Base-by-base conservation (phyloP, 2,797 vertebrate genomes). In the Nasua narica region DNA sequence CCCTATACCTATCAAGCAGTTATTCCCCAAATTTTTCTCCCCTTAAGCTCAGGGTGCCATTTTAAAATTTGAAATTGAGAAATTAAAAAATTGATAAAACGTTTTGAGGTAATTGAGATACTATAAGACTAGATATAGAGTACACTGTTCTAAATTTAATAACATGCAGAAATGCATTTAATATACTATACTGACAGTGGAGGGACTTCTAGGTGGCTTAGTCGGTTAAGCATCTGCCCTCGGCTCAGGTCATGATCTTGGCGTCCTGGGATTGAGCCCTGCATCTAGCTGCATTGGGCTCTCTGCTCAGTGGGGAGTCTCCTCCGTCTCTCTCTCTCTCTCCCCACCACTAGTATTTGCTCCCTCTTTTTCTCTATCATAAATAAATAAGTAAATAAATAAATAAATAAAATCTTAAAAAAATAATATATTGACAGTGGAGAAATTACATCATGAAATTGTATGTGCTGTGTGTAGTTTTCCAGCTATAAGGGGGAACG, bases 21-120 rank as follows among this genome's bases (percentile, higher is more conserved):
- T 91, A 70, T 16, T 77, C 56, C 46, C 23, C 67, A 82, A 46
- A 60, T 18, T 60, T 48, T 77, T 56, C 9, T 72, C 35, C 35
- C 11, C 11, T 86, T 14, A 82, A 56, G 35, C n/a, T 90, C 89
- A 90, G 16, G 16, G 27, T 60, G 79, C 56, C 19, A 81, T 84
- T 87, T 89, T 25, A 81, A 95, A 94, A 82, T 43, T 46, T 90
- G 35, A 72, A 69, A 89, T 52, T 85, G 14, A 91, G 77, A 89
- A 85, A 58, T 85, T 72, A 52, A 88, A 83, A 82, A 70, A 37
- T 32, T 67, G 83, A 60, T 46, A 54, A 58, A 93, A 37, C 14
- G 74, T 74, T 37, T 19, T 79, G 76, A 91, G 15, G 14, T 79
- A 84, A 77, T 79, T 88, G 78, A 87, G 48, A 35, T 84, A 76